Conservation (phyloP, 2,888 invertebrate genomes). For the Apodemia arnacis region DNA sequence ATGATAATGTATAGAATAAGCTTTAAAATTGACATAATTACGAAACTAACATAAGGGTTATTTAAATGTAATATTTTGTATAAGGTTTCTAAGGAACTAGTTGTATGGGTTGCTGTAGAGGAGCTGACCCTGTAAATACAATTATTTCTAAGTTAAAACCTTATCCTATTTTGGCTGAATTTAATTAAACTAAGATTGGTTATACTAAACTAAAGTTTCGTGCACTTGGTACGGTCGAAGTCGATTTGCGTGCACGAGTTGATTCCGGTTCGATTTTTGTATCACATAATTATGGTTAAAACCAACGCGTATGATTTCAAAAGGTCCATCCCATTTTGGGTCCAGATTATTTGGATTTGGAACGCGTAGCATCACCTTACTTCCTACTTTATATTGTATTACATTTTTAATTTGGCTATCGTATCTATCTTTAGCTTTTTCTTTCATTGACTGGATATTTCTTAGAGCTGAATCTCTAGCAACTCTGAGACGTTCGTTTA, state of each 20-base stretch:
- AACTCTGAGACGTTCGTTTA: conserved; percentile 81
- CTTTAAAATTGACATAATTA: conserved; percentile 64
- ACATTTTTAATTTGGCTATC: conserved; percentile 83
- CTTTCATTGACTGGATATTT: conserved; percentile 83
- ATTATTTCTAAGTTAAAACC: conserved; percentile 8
- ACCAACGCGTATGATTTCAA: conserved; percentile 78
- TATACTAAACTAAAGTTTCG: conserved; percentile 5
- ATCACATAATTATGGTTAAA: conserved; percentile 69
- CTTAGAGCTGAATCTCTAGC: conserved; percentile 80
- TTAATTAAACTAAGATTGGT: not conserved
- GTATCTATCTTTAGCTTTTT: conserved; percentile 85
- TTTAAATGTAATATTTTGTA: not conserved
- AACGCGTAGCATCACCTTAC: conserved; percentile 66
- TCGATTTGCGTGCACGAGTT: conserved; percentile 69
- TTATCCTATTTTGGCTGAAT: not conserved
- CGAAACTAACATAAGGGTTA: conserved; percentile 70
- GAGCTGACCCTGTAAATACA: conserved; percentile 43
- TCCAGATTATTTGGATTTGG: conserved; percentile 86
- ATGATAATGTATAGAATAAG: conserved; percentile 54
- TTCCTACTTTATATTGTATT: conserved; percentile 37
- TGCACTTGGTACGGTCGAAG: conserved; percentile 45
- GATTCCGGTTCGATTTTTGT: conserved; percentile 58
- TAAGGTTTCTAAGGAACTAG: not conserved
- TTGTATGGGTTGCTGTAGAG: conserved; percentile 33
- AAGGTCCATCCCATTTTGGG: conserved; percentile 86